Evolutionary conservation across 2,797 vertebrate genomes (phyloP), one percentile per base, ranked within the genome.

Genomic region (Orestias chungarensis): DNA sequence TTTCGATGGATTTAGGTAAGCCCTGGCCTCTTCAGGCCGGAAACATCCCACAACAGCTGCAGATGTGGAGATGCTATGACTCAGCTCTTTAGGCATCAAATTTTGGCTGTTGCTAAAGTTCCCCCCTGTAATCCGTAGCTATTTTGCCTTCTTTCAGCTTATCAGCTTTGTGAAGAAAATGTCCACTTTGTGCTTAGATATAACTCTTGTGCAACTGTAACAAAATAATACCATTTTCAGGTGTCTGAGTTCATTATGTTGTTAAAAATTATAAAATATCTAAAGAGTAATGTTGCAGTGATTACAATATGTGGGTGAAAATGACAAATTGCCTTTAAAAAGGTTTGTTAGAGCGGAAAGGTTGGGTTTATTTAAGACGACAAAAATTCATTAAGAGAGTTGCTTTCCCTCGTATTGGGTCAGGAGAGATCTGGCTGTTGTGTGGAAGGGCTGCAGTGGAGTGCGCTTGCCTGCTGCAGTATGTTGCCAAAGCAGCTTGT

Each of bases 401-500:
- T 75, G 80, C 77, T 82, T 87, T 71, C 77, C 76, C 74, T 86
- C 76, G 67, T 82, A 68, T 25, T 64, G 86, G 89, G 89, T 90
- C 88, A 91, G 76, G 66, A 74, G 81, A 89, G 82, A 86, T 87
- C 84, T 46, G 70, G 88, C 82, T 82, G 81, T 90, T 87, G 87
- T 87, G 80, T 86, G 73, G 59, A 82, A 81, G 82, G 81, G 84
- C 90, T 90, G 85, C 86, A 87, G 84, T 76, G 78, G 80, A 86
- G 84, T 57, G 55, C 33, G 78, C 75, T 59, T 47, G 80, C 78
- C 84, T 89, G 86, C 90, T 90, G 92, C 89, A 89, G 90, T 91
- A 71, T 90, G 87, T 85, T 92, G 86, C 87, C 87, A 73, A 83
- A 86, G 90, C 88, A 89, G 85, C 85, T 87, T 90, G 87, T 82